Evolutionary conservation across 2,888 invertebrate species (phyloP), one percentile per base, ranked within the genome.

Genomic region (Scaptomyza parva): DNA sequence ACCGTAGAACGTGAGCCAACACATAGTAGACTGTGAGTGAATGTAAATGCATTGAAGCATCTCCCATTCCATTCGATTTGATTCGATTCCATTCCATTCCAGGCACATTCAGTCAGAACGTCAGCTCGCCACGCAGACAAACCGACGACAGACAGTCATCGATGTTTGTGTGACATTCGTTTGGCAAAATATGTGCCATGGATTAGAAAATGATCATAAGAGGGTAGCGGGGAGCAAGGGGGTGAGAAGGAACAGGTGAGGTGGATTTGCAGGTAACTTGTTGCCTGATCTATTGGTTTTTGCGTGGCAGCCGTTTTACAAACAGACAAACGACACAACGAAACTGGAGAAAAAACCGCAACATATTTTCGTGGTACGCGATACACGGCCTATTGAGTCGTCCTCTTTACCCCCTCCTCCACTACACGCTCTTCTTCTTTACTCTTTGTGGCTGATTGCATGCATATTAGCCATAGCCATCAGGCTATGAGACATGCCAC

Each of bases 261-360:
- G 33, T 9, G 17, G 14, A 8, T 14, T 28, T 24, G 47, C 37
- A 22, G 47, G 2, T 14, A 48, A 58, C 60, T 73, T 70, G 47
- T 69, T 76, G 81, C 78, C 81, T 82, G 86, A 83, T 87, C 85
- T 87, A 83, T 83, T 85, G 83, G 87, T 82, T 84, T 74, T 84
- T 84, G 81, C 84, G 84, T 86, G 86, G 82, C 74, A 71, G 58
- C 61, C 79, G 76, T 77, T 78, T 77, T 61, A 70, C 66, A 76
- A 11, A 54, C 40, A 24, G 24, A 26, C 14, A 39, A 30, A 17
- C 28, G 11, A 3, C 18, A 14, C 20, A 26, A 17, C 28, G 11
- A 3, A n/a, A 14, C 20, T 20, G 37, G 8, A 51, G 17, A 50
- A 44, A 70, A 72, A 68, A 68, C 63, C 66, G 66, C 65, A 81